These are phyloP conservation scores for Sminthurides aquaticus DNA, from an alignment of 2,888 invertebrate species.

Conservation along the genomic window DNA sequence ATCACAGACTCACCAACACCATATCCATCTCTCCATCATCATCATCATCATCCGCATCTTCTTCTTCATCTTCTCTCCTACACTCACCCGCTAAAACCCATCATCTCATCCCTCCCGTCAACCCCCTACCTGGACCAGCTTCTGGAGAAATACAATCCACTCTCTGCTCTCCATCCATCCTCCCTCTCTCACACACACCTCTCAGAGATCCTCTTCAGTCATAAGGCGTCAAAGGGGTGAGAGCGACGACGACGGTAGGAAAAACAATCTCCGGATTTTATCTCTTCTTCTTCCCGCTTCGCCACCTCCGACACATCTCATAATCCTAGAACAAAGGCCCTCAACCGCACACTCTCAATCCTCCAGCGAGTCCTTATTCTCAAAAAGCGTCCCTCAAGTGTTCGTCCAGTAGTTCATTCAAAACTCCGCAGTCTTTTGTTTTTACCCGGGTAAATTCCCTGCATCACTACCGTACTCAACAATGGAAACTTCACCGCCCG, in stretches of 20 bases:
- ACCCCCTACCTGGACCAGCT: not conserved
- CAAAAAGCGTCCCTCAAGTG: too few species aligned
- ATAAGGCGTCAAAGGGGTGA: not conserved
- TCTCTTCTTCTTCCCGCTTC: slow-evolving; percentile 4
- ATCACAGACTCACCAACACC: not conserved
- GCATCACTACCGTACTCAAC: not conserved
- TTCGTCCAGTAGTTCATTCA: too few species aligned
- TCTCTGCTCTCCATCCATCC: too few species aligned
- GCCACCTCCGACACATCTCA: not conserved
- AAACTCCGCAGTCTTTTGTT: too few species aligned
- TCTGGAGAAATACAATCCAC: not conserved
- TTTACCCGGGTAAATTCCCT: too few species aligned
- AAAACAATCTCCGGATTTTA: too few species aligned
- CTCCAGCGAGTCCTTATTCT: too few species aligned
- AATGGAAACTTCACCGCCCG: slow-evolving; percentile 18
- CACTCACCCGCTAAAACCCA: not conserved
- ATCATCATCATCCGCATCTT: not conserved
- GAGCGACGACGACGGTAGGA: not conserved
- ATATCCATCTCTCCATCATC: not conserved
- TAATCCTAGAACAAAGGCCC: not conserved
- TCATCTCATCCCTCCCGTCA: not conserved
- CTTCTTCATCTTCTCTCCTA: not conserved
- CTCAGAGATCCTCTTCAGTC: not conserved
- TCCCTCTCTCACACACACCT: too few species aligned
- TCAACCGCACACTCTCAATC: not conserved